Conservation (phyloP, 2,113 vertebrate genomes). For the Gorsachius goisagi region DNA sequence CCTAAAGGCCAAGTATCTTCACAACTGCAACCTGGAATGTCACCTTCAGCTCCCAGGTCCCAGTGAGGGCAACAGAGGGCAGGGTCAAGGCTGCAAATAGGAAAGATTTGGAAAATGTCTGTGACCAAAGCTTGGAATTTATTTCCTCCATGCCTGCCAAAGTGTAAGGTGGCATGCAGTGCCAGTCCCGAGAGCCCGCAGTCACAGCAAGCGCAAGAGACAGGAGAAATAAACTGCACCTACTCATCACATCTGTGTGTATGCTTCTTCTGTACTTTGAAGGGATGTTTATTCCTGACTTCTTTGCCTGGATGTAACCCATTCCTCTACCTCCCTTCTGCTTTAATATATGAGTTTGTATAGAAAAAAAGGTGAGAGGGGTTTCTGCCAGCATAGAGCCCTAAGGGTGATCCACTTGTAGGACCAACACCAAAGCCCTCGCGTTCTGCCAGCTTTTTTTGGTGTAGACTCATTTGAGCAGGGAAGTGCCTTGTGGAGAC, state of each 20-base stretch:
- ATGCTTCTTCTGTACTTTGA: background rate
- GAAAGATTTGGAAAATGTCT: background rate
- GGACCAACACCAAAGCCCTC: background rate
- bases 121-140: background rate
- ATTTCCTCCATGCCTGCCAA: background rate
- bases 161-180: fast-evolving
- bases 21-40: background rate
- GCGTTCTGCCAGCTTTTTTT: background rate
- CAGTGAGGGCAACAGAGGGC: background rate
- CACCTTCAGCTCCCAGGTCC: background rate
- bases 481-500: background rate
- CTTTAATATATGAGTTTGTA: background rate
- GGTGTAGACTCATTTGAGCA: background rate
- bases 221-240: background rate
- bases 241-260: background rate
- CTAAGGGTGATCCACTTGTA: background rate
- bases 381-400: background rate
- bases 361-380: background rate
- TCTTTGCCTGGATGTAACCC: background rate
- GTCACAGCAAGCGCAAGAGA: background rate
- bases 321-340: background rate
- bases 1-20: background rate
- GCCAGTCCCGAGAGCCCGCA: background rate
- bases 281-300: background rate
- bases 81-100: background rate